Conservation (phyloP, 2,113 vertebrate species). For the Mesitornis unicolor region DNA sequence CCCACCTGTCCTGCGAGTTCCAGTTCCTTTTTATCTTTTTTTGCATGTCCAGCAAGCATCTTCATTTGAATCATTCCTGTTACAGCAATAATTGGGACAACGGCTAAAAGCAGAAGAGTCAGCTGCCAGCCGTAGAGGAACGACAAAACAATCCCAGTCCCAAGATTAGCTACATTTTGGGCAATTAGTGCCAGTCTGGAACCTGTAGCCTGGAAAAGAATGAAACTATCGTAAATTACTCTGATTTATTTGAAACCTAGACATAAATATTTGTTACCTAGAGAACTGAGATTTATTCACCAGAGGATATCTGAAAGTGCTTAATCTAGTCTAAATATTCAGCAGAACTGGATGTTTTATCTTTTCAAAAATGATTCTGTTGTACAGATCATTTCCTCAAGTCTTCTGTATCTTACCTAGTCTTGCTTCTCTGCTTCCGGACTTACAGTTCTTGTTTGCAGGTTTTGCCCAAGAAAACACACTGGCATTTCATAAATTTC, state of each 20-base stretch:
- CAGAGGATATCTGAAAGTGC: neutral
- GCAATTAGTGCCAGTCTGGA: slow-evolving; percentile 79
- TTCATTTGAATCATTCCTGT: slow-evolving; percentile 82
- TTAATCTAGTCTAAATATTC: neutral
- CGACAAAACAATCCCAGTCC: slow-evolving; percentile 79
- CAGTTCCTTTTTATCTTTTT: slow-evolving; percentile 82
- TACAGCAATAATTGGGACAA: slow-evolving; percentile 80
- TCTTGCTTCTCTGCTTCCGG: neutral
- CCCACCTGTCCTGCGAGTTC: slow-evolving; percentile 83
- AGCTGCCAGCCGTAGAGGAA: slow-evolving; percentile 86
- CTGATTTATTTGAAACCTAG: neutral
- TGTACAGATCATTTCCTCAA: neutral
- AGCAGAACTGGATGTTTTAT: neutral
- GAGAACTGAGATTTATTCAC: neutral
- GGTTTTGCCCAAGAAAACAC: neutral
- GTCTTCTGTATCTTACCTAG: neutral
- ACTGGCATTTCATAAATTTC: neutral
- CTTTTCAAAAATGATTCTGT: neutral
- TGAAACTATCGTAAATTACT: neutral
- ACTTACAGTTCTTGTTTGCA: neutral
- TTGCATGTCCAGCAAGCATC: slow-evolving; percentile 79
- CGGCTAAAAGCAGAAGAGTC: slow-evolving; percentile 79
- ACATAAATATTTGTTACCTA: neutral
- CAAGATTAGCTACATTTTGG: slow-evolving; percentile 84
- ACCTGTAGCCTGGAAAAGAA: slow-evolving; percentile 74